A percentile compares a stretch with the other conserved stretches of the same genome.
Conservation (phyloP, 2,113 vertebrate species). For the Labeo rohita region DNA sequence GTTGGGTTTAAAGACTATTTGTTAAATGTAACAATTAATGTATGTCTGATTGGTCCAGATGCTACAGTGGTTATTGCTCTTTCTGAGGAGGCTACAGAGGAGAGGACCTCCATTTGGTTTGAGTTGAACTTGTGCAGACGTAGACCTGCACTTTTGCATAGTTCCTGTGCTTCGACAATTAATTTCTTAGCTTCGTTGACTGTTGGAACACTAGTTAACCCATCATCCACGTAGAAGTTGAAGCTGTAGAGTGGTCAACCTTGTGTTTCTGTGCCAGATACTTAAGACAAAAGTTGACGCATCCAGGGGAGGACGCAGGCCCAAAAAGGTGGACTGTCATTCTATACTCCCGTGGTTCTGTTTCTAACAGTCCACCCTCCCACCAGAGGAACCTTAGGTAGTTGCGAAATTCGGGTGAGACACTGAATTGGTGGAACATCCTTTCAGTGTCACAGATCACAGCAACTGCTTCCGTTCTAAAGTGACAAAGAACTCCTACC, state of each 20-base stretch:
- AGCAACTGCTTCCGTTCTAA: conserved; percentile 29
- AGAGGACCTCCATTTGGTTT: conserved; percentile 34
- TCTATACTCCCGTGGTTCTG: conserved; percentile 31
- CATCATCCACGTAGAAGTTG: conserved; percentile 51
- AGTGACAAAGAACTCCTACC: conserved; percentile 41
- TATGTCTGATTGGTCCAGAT: too few relatives aligned
- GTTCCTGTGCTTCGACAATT: not conserved
- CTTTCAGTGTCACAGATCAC: conserved; percentile 34
- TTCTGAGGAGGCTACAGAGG: conserved; percentile 35
- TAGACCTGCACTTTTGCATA: conserved; percentile 33
- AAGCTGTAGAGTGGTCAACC: conserved; percentile 24
- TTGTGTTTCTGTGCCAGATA: conserved; percentile 43
- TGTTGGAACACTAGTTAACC: conserved; percentile 30
- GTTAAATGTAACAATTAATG: too few relatives aligned
- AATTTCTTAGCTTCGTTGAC: conserved; percentile 34
- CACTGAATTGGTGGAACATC: conserved; percentile 31
- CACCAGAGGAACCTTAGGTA: conserved; percentile 47
- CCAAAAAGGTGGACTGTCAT: conserved; percentile 42
- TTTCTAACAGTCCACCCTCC: conserved; percentile 22
- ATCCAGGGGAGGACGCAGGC: conserved; percentile 28
- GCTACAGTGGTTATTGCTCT: not conserved
- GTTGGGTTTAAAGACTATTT: too few relatives aligned
- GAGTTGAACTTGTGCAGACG: conserved; percentile 47
- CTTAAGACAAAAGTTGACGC: conserved; percentile 26
- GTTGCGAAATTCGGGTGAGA: conserved; percentile 29